Base-by-base conservation (phyloP, 2,113 vertebrate genomes). In the Oreochromis aureus region DNA sequence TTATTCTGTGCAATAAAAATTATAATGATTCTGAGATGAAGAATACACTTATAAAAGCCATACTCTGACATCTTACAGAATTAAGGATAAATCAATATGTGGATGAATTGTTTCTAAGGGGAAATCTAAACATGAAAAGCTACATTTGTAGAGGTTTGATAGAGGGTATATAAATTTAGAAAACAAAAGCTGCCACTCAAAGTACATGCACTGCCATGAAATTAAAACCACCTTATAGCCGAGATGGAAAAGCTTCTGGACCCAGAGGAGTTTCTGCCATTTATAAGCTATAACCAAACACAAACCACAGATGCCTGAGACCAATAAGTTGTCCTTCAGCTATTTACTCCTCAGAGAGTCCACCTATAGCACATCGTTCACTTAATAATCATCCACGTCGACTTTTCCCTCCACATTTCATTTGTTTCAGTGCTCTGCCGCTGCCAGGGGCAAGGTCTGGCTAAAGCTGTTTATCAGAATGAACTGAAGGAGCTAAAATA, bases 291-390 rank as follows among this genome's bases (percentile, higher is more conserved):
- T 79, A 84, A 53, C 59, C 54, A 76, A 86, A 87, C 83, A n/a
- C 32, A 81, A 87, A 80, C 55, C 11, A 24, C 7, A 11, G 59
- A 63, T 80, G 69, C 59, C 76, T 83, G 55, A 80, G 83, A 80
- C 46, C 82, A 89, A 86, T 89, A 80, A 84, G 55, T 27, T 53
- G 80, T 89, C 93, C 86, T 91, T 88, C 59, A 91, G 83, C 84
- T 76, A 12, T 85, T 80, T 80, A 69, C 32, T 90, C 91, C 85
- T 69, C 19, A 27, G 34, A 83, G 90, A 89, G 51, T 51, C 80
- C 82, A 82, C 86, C 86, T 86, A 39, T 58, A 69, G 71, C 8
- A 51, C 89, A 89, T 84, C 59, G 36, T 73, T 87, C 93, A 82
- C 59, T 89, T 87, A 82, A 89, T 92, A 87, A 92, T 84, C 32